Evolutionary conservation across 2,797 vertebrate species (phyloP).

Genomic region (Cossypha polioptera): DNA sequence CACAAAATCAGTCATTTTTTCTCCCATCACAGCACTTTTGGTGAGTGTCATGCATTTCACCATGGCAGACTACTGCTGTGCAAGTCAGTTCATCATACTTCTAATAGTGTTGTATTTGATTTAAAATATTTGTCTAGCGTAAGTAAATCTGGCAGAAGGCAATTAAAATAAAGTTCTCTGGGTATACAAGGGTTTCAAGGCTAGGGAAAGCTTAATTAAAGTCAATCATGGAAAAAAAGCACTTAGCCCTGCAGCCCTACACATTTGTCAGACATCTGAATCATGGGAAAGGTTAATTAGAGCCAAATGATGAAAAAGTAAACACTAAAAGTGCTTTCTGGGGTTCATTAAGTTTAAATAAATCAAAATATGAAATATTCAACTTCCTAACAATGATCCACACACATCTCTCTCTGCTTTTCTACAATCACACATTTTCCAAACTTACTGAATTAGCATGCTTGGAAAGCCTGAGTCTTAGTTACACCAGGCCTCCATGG

Average conservation of each 20-base stretch:
- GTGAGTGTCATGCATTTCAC: neutral
- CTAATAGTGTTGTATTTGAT: conserved; percentile 26
- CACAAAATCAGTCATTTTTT: neutral
- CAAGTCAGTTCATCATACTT: neutral
- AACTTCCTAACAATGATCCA: neutral
- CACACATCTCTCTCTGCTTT: neutral
- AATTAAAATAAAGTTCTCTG: conserved; percentile 67
- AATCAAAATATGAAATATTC: conserved; percentile 59
- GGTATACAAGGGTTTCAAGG: conserved; percentile 55
- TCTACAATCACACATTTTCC: neutral
- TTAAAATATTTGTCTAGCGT: conserved; percentile 58
- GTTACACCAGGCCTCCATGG: neutral
- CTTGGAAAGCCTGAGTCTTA: neutral
- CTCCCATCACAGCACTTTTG: neutral
- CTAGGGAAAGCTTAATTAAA: conserved; percentile 70
- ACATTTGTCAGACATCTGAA: conserved; percentile 77
- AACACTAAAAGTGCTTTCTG: conserved; percentile 58
- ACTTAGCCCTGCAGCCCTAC: conserved; percentile 66
- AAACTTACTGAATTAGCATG: neutral
- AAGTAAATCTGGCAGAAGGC: conserved; percentile 65
- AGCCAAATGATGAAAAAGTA: conserved; percentile 70
- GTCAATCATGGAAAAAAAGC: conserved; percentile 72
- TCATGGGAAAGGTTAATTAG: conserved; percentile 84
- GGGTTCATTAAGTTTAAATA: conserved; percentile 66
- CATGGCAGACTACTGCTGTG: neutral